These are phyloP conservation scores for Hippocampus zosterae DNA, from an alignment of 2,113 vertebrate genomes.

Conservation along the genomic window DNA sequence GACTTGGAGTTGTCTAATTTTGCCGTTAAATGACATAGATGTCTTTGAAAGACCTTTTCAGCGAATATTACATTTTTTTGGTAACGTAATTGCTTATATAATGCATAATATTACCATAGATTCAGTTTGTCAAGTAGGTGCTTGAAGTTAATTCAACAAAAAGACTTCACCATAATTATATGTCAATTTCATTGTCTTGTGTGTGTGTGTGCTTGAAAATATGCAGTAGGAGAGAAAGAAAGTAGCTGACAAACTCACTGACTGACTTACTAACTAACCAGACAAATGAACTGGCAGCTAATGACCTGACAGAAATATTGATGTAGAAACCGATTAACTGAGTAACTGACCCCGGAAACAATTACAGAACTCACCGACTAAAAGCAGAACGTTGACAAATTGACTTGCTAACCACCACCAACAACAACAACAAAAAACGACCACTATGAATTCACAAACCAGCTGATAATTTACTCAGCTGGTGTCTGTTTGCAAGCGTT, in stretches of 20 bases:
- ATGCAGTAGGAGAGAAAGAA: background rate
- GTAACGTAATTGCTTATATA: too few relatives aligned
- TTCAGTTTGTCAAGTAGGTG: background rate
- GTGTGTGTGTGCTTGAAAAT: background rate
- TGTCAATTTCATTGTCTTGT: background rate
- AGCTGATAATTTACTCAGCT: too few relatives aligned
- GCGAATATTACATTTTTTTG: too few relatives aligned
- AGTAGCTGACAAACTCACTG: background rate
- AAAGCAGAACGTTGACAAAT: too few relatives aligned
- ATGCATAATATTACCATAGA: too few relatives aligned
- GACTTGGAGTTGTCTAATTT: too few relatives aligned
- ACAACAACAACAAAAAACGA: too few relatives aligned
- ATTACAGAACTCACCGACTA: background rate
- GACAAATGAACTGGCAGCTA: background rate
- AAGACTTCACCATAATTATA: background rate
- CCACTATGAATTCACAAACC: too few relatives aligned
- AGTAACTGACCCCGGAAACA: background rate
- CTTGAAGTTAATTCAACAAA: background rate
- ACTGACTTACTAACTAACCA: background rate
- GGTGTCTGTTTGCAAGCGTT: too few relatives aligned
- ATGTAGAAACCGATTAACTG: background rate
- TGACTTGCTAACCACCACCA: too few relatives aligned
- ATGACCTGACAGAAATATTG: background rate
- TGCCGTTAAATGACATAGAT: too few relatives aligned
- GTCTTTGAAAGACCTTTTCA: too few relatives aligned